Conservation (phyloP, 2,113 vertebrate genomes). For the Colossoma macropomum region DNA sequence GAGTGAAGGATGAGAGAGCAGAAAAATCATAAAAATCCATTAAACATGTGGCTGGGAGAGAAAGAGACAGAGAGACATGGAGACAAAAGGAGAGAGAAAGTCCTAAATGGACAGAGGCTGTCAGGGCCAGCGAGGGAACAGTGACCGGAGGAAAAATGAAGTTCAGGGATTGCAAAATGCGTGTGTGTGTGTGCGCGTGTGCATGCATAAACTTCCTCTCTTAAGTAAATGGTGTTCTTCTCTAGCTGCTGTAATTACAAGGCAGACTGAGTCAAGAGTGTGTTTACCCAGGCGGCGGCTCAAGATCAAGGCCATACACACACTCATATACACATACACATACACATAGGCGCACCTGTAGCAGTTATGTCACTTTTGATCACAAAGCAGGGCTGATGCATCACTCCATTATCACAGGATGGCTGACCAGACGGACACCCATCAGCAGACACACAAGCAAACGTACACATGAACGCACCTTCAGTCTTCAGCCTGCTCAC, state of each 20-base stretch:
- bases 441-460: constrained; percentile 30
- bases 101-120: background rate
- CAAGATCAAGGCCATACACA: constrained; percentile 56
- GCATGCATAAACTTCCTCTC: constrained; percentile 44
- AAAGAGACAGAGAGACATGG: background rate
- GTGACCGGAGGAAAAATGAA: constrained; percentile 12
- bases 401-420: constrained; percentile 37
- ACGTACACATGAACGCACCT: constrained; percentile 46
- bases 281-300: constrained; percentile 54
- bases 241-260: constrained; percentile 55
- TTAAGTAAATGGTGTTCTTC: constrained; percentile 57
- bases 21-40: constrained; percentile 24
- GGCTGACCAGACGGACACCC: background rate
- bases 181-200: constrained; percentile 22
- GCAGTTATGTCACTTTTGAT: constrained; percentile 48
- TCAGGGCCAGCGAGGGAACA: constrained; percentile 3
- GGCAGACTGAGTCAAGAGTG: constrained; percentile 44
- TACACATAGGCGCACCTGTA: constrained; percentile 40
- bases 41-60: constrained; percentile 27
- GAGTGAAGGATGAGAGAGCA: constrained; percentile 50
- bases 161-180: constrained; percentile 9
- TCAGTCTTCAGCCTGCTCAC: constrained; percentile 27
- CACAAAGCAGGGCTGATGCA: constrained; percentile 45
- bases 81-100: background rate
- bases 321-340: constrained; percentile 34